phyloP scores from a whole-genome alignment of 1,140 invertebrate genomes.

The Pachyrhynchus sulphureomaculatus region DNA sequence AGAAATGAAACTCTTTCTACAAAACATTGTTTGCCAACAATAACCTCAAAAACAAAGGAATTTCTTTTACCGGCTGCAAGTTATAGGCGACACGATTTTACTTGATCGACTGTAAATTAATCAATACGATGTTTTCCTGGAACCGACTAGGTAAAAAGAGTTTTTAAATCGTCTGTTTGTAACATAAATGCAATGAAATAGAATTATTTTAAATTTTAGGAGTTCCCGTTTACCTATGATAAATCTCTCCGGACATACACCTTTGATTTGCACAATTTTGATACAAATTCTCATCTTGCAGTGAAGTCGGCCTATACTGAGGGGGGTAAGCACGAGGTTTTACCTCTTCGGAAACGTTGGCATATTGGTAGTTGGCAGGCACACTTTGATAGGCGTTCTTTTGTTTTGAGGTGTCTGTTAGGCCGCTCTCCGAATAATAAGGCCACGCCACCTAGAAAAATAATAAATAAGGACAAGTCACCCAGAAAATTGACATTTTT shows the following conservation, averaged over 20 bases:
- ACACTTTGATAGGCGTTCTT: constrained; percentile 39
- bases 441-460: constrained; percentile 56
- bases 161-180: no score
- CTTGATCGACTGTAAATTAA: no score
- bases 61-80: no score
- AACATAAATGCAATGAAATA: no score
- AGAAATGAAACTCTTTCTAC: no score
- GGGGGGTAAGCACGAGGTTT: constrained; percentile 46
- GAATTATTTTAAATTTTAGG: no score
- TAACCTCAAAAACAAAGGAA: no score
- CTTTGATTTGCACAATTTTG: constrained; percentile 58
- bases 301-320: constrained; percentile 50
- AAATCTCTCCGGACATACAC: constrained; percentile 48
- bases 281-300: constrained; percentile 54
- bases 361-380: constrained; percentile 36
- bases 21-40: no score
- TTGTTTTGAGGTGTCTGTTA: constrained; percentile 44
- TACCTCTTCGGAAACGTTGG: constrained; percentile 34
- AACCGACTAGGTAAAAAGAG: no score
- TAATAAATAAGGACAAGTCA: not conserved
- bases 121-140: no score
- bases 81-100: no score
- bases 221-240: constrained; percentile 40
- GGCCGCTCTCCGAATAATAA: constrained; percentile 62
- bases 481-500: no score